Base-by-base conservation (phyloP, 2,888 invertebrate genomes). In the Notocelia uddmanniana region DNA sequence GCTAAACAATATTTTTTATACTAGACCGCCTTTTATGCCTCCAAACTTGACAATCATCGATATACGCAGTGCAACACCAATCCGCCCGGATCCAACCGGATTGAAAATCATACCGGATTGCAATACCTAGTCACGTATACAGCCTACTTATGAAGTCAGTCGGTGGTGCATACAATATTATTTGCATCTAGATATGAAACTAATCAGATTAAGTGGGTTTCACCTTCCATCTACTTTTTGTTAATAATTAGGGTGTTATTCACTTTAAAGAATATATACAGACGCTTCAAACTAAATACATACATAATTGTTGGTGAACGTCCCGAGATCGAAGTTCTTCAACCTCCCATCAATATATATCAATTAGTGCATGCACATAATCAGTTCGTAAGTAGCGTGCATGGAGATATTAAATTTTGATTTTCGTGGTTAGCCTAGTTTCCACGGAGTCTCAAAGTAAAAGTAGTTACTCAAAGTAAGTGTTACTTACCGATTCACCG, bases 401-500 rank as follows among this genome's bases (percentile, higher is more conserved):
- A n/a, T 11, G 11, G 34, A 34, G 11, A 34, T 10, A 34, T 6
- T 34, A 10, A 34, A 11, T 11, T 11, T 34, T 9, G 31, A 31
- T 31, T 31, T 1, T 31, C 11, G 34, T 34, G 34, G 11, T 41
- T 13, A 41, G 5, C 3, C 13, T 41, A 41, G 41, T 41, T n/a
- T 41, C 41, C 15, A 41, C 3, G 13, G 13, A 37, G 37, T n/a
- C 45, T 45, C 15, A n/a, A 45, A 26, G 2, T 15, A 3, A 18
- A 31, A 64, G 19, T n/a, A n/a, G n/a, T n/a, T n/a, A n/a, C n/a
- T n/a, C n/a, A n/a, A n/a, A n/a, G 18, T 15, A 34, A n/a, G 8
- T 59, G n/a, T 45, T 78, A 87, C 92, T 92, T 76, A 92, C 93
- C 90, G 80, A 73, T 74, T 81, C 79, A 79, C 76, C 83, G 69